Conservation (phyloP, 2,797 vertebrate species). For the Amphiprion clarkii region DNA sequence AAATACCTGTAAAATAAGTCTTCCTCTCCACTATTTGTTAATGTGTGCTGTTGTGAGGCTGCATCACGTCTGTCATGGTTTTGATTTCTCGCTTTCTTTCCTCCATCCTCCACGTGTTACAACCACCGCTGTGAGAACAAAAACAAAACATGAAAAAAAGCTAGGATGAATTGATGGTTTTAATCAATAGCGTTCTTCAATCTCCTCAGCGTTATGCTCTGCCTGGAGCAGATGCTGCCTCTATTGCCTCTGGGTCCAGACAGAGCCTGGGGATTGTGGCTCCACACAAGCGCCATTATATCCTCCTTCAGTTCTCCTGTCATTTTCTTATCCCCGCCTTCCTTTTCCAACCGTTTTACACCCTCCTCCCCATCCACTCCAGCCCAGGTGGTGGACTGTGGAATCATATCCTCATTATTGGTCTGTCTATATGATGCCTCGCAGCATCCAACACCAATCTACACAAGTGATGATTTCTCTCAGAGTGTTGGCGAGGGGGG, state of each 20-base stretch:
- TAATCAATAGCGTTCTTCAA: slow-evolving; percentile 42
- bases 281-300: slow-evolving; percentile 58
- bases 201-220: slow-evolving; percentile 17
- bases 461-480: slow-evolving; percentile 63
- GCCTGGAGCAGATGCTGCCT: slow-evolving; percentile 55
- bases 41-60: no score
- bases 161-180: slow-evolving; percentile 30
- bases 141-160: slow-evolving; percentile 25
- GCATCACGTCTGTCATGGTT: no score
- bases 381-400: slow-evolving; percentile 49
- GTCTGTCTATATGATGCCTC: slow-evolving; percentile 56
- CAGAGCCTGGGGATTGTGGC: slow-evolving; percentile 55
- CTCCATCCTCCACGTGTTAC: not conserved
- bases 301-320: slow-evolving; percentile 44
- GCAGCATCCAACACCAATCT: slow-evolving; percentile 55
- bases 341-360: slow-evolving; percentile 11
- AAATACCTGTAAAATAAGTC: no score
- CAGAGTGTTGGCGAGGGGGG: slow-evolving; percentile 32
- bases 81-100: not conserved
- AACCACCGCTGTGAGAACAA: slow-evolving; percentile 6
- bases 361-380: slow-evolving; percentile 19
- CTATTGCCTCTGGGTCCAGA: slow-evolving; percentile 64
- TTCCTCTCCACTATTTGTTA: no score
- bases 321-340: slow-evolving; percentile 20
- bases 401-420: slow-evolving; percentile 69